phyloP scores from a whole-genome alignment of 2,888 invertebrate species.

The Crossocerus cetratus region DNA sequence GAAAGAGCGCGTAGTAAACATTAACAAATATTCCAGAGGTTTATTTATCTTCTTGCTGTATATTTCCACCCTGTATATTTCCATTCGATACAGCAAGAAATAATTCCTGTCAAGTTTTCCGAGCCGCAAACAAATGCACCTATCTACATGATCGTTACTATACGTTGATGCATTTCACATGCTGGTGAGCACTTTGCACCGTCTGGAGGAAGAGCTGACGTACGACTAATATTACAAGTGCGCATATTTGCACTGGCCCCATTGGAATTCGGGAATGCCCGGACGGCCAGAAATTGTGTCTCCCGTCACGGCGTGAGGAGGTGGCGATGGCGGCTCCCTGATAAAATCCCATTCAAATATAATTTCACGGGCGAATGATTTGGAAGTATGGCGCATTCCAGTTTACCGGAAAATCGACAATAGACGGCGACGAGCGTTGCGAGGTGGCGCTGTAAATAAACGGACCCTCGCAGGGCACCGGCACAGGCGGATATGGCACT shows the following conservation, averaged over 20 bases:
- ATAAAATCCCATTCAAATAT: slow-evolving; percentile 21
- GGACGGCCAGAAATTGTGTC: background rate
- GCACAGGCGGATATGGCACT: slow-evolving; percentile 69
- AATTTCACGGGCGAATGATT: slow-evolving; percentile 17
- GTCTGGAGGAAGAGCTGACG: too few species aligned
- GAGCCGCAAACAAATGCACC: too few species aligned
- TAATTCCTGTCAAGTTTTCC: too few species aligned
- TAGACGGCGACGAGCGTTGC: slow-evolving; percentile 33
- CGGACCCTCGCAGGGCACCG: slow-evolving; percentile 49
- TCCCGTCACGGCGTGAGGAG: background rate
- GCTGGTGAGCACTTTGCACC: too few species aligned
- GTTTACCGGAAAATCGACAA: slow-evolving; percentile 49
- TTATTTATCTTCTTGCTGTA: too few species aligned
- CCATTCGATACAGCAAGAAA: too few species aligned
- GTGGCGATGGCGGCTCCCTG: background rate
- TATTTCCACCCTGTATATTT: too few species aligned
- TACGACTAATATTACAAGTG: background rate
- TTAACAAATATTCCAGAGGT: too few species aligned
- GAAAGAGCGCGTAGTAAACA: too few species aligned
- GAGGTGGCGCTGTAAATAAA: slow-evolving; percentile 62
- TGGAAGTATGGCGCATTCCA: slow-evolving; percentile 19
- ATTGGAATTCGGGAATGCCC: background rate
- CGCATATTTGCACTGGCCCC: background rate
- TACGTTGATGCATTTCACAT: too few species aligned
- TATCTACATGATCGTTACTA: too few species aligned